Conservation (phyloP, 2,797 vertebrate genomes). For the Acipenser transmontanus region DNA sequence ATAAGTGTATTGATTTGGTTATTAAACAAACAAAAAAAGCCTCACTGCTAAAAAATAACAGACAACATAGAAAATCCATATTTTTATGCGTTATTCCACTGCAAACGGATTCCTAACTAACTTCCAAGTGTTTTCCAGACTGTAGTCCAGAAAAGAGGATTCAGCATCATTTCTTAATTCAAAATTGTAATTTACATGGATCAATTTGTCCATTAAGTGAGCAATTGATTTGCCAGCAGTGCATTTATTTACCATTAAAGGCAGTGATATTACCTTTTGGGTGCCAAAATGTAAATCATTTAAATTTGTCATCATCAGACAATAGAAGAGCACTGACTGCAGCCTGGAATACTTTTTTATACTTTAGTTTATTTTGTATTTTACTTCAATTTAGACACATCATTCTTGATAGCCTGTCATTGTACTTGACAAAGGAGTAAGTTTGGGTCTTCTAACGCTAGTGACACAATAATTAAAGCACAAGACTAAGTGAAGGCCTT, state of each 20-base stretch:
- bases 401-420: background rate
- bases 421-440: background rate
- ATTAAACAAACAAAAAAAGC: too few species aligned
- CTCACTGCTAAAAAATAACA: too few species aligned
- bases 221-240: constrained; percentile 33
- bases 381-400: too few species aligned
- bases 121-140: too few species aligned
- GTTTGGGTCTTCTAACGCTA: constrained; percentile 11
- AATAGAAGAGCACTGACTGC: background rate
- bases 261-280: constrained; percentile 11
- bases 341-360: background rate
- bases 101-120: too few species aligned
- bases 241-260: constrained; percentile 16
- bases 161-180: constrained; percentile 49
- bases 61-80: too few species aligned
- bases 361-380: background rate
- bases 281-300: constrained; percentile 18
- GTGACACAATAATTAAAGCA: constrained; percentile 46
- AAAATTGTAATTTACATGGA: constrained; percentile 56
- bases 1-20: too few species aligned
- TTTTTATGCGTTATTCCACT: too few species aligned
- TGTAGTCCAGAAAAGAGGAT: constrained; percentile 47
- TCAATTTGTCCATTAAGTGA: constrained; percentile 48
- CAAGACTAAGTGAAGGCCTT: constrained; percentile 20
- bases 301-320: constrained; percentile 30